Conservation (phyloP, 2,797 vertebrate species). For the Amphiprion clarkii region DNA sequence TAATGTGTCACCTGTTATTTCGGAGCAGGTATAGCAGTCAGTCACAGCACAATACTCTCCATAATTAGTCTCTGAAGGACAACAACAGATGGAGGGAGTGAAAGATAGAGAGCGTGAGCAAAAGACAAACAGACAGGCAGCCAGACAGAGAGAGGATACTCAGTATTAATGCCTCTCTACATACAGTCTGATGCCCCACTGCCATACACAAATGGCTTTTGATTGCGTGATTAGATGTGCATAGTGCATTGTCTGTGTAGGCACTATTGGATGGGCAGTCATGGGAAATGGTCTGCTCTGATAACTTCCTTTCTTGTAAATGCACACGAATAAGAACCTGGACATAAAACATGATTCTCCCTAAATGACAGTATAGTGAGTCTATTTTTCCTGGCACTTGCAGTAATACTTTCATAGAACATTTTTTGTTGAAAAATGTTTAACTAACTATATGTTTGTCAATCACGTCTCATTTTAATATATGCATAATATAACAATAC, state of each 20-base stretch:
- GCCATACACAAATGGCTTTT: slow-evolving; percentile 43
- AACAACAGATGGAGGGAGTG: slow-evolving; percentile 78
- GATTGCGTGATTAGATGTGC: slow-evolving; percentile 39
- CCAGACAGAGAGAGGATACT: slow-evolving; percentile 35
- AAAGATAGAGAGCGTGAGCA: slow-evolving; percentile 41
- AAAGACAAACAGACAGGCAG: slow-evolving; percentile 40
- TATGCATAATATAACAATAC: not conserved
- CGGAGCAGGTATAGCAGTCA: slow-evolving; percentile 77
- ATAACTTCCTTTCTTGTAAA: slow-evolving; percentile 26
- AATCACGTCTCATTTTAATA: not conserved
- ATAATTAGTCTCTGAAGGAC: slow-evolving; percentile 84
- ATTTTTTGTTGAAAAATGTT: not conserved
- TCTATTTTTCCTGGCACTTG: not conserved
- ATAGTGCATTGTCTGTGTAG: not conserved
- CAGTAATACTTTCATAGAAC: not conserved
- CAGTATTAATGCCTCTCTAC: slow-evolving; percentile 29
- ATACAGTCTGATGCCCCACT: slow-evolving; percentile 22
- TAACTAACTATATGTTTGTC: too few relatives aligned
- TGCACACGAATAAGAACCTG: not conserved
- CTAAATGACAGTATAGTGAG: not conserved
- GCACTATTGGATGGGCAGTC: slow-evolving; percentile 2
- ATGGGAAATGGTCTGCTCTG: slow-evolving; percentile 29
- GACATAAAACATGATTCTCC: not conserved
- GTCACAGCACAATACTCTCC: slow-evolving; percentile 80
- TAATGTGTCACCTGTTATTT: slow-evolving; percentile 75